phyloP scores from a whole-genome alignment of 2,113 vertebrate species.

The Tor tambroides region DNA sequence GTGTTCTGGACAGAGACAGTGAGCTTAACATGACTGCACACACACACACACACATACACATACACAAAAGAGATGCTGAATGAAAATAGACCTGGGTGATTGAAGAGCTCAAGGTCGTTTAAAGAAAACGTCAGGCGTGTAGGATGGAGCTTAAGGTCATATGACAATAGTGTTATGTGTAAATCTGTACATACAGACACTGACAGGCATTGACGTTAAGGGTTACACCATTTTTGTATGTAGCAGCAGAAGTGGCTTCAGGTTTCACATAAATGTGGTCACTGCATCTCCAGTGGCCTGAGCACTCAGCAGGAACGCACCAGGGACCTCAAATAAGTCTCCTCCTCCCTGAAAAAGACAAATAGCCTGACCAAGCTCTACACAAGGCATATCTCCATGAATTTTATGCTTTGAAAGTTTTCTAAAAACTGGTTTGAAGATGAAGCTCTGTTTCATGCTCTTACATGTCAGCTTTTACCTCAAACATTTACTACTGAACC shows the following conservation, averaged over 20 bases:
- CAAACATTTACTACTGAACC: background rate
- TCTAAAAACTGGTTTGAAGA: background rate
- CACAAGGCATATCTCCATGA: background rate
- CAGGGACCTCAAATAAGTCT: slow-evolving; percentile 38
- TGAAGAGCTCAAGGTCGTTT: slow-evolving; percentile 3
- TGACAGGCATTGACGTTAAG: slow-evolving; percentile 35
- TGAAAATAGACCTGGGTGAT: slow-evolving; percentile 20
- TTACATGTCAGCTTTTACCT: background rate
- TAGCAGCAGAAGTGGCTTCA: slow-evolving; percentile 38
- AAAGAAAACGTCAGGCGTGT: background rate
- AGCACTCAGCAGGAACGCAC: slow-evolving; percentile 46
- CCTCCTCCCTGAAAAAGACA: slow-evolving; percentile 22
- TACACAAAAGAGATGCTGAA: background rate
- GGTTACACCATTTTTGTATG: slow-evolving; percentile 39
- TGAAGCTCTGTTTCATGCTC: background rate
- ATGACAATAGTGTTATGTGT: slow-evolving; percentile 18
- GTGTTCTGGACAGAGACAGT: slow-evolving; percentile 38
- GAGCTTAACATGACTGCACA: slow-evolving; percentile 24
- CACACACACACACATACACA: slow-evolving; percentile 14
- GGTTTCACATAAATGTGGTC: slow-evolving; percentile 55
- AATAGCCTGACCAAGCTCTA: slow-evolving; percentile 36
- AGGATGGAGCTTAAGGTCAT: background rate
- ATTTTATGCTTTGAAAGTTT: background rate
- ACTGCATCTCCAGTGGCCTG: slow-evolving; percentile 46
- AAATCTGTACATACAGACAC: slow-evolving; percentile 1